Conservation (phyloP, 2,888 invertebrate species). For the Keiferia lycopersicella region DNA sequence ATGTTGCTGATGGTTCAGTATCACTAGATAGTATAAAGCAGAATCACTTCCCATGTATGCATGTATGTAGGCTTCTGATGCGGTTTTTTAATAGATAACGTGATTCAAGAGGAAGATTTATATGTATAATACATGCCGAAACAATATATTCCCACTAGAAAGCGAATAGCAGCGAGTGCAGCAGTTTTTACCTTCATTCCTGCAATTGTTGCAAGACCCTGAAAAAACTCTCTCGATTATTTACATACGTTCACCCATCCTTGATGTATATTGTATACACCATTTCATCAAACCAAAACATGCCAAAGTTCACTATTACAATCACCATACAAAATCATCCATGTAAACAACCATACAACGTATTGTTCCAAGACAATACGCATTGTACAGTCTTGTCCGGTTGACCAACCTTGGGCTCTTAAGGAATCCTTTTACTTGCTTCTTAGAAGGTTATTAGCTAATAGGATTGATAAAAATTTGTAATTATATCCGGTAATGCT, state of each 20-base stretch:
- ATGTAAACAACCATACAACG: conserved; percentile 21
- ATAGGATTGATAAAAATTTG: not conserved
- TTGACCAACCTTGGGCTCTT: conserved; percentile 11
- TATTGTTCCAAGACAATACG: conserved; percentile 57
- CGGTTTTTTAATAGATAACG: too few species aligned
- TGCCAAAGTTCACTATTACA: conserved; percentile 8
- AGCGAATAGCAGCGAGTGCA: too few species aligned
- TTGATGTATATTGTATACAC: not conserved
- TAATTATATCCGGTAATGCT: conserved; percentile 3
- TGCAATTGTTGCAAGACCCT: too few species aligned
- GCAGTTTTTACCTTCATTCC: too few species aligned
- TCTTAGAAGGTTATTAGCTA: conserved; percentile 8
- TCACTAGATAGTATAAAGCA: too few species aligned
- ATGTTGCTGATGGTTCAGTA: not conserved
- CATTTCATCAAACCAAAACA: conserved; percentile 11
- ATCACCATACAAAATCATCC: conserved; percentile 13
- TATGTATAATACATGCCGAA: too few species aligned
- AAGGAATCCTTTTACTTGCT: conserved; percentile 3
- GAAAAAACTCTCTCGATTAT: too few species aligned
- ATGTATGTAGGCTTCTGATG: too few species aligned
- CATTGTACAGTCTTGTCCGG: conserved; percentile 43
- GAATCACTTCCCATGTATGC: too few species aligned
- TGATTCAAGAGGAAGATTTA: too few species aligned
- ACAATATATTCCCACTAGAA: too few species aligned
- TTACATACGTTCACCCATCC: not conserved